Evolutionary conservation across 2,888 invertebrate genomes (phyloP), one percentile per base, ranked within the genome.

Genomic region (Lithophane ornitopus): DNA sequence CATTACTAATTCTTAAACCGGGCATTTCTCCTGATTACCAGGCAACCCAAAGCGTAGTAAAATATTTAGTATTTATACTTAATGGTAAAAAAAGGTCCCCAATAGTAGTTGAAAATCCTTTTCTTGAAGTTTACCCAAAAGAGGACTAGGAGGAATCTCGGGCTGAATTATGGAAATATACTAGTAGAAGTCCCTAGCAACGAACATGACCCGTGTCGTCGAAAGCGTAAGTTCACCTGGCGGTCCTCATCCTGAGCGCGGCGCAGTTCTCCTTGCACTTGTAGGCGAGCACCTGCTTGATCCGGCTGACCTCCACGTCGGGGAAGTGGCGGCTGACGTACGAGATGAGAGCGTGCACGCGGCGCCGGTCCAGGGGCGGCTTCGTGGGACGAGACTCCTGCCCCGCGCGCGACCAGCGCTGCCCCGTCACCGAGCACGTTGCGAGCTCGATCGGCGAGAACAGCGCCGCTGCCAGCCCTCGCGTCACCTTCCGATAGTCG

Each of bases 231-330:
- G 81, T 85, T 94, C 97, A 98, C 96, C 98, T 97, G 90, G 98
- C 97, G 67, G 98, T 97, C 92, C 98, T 97, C 98, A 98, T 98
- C 93, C 98, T 96, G 80, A 98, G 97, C 87, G 98, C 98, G 67
- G 98, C 98, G 88, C 98, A 98, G 94, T 98, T 98, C 93, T 98
- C 98, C 95, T 98, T 98, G 94, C 98, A 98, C 94, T 98, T 98
- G 94, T 98, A 98, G 44, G 98, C 98, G 87, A 98, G 95, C 87
- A 98, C 98, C 94, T 98, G 98, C 93, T 98, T 98, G 93, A 98
- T 98, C 90, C 98, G 96, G 95, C 98, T 98, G 91, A 98, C 97
- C 94, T 98, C 98, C 39, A 98, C 97, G 91, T 97, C 97, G 54
- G 98, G 98, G 96, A 98, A 98, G 91, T 98, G 97, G 68, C 97